phyloP scores from a whole-genome alignment of 53 echinoderm and acorn worm species.

The Echinometra lucunter region DNA sequence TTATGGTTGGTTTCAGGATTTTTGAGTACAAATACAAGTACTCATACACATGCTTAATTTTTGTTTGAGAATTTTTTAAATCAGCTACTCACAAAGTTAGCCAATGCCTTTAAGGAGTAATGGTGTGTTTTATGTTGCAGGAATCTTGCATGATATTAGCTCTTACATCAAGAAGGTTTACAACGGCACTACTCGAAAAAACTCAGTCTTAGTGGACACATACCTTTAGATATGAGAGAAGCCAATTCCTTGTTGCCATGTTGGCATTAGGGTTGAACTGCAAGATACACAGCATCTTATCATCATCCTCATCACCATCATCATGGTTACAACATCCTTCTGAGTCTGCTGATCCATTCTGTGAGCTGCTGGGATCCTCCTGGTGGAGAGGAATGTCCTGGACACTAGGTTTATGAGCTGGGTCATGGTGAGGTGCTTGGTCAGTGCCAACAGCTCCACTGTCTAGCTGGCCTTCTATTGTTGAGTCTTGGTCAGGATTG shows the following conservation, averaged over 20 bases:
- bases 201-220: not conserved
- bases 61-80: too few species aligned
- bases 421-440: not conserved
- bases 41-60: too few species aligned
- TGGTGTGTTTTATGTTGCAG: too few species aligned
- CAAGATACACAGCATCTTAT: slow-evolving; percentile 66
- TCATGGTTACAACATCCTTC: slow-evolving; percentile 29
- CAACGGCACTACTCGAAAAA: not conserved
- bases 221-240: slow-evolving; percentile 30
- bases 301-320: slow-evolving; percentile 22
- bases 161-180: not conserved
- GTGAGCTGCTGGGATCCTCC: slow-evolving; percentile 12
- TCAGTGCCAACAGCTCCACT: not conserved
- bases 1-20: too few species aligned
- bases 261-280: not conserved
- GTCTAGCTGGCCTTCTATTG: not conserved
- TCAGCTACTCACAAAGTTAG: too few species aligned
- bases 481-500: slow-evolving; percentile 4
- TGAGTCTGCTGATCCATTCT: slow-evolving; percentile 5
- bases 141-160: too few species aligned
- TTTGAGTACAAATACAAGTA: too few species aligned
- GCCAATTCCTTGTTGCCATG: slow-evolving; percentile 64
- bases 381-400: slow-evolving; percentile 18
- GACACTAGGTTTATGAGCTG: not conserved
- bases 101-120: too few species aligned